These are phyloP conservation scores for Mimumesa dahlbomi DNA, from an alignment of 2,888 invertebrate genomes.

Conservation along the genomic window DNA sequence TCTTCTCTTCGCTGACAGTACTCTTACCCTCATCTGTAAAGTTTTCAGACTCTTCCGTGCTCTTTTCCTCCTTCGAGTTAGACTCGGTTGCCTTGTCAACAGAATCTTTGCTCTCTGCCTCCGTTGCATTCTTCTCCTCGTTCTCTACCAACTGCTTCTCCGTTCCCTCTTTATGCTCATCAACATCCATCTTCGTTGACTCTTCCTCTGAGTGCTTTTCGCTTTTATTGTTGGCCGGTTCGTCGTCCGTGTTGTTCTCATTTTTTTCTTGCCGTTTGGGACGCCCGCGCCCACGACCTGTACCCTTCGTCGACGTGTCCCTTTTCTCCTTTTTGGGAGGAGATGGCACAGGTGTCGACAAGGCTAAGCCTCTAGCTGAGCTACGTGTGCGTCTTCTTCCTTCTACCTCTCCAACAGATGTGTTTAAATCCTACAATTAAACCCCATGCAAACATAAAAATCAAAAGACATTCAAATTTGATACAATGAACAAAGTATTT, in stretches of 20 bases:
- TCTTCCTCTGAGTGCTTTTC: constrained; percentile 74
- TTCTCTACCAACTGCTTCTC: constrained; percentile 63
- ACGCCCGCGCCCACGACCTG: constrained; percentile 78
- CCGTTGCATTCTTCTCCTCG: constrained; percentile 65
- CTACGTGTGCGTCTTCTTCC: constrained; percentile 83
- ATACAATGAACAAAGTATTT: no score
- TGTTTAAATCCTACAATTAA: constrained; percentile 80
- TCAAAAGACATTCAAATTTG: no score
- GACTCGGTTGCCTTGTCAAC: constrained; percentile 64
- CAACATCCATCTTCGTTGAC: constrained; percentile 76
- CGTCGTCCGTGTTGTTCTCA: constrained; percentile 75
- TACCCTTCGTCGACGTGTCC: constrained; percentile 74
- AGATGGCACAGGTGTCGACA: constrained; percentile 81
- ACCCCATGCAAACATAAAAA: not conserved
- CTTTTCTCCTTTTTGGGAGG: constrained; percentile 82
- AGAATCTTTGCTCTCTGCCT: constrained; percentile 67
- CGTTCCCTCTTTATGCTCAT: constrained; percentile 70
- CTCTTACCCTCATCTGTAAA: constrained; percentile 65
- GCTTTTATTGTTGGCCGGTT: constrained; percentile 73
- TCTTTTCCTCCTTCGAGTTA: constrained; percentile 75
- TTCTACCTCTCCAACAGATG: constrained; percentile 80
- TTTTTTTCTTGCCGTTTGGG: constrained; percentile 77
- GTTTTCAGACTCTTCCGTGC: constrained; percentile 72
- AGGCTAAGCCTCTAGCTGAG: constrained; percentile 81
- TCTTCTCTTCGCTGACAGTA: constrained; percentile 68